Evolutionary conservation across 2,113 vertebrate genomes (phyloP).

Genomic region (Dasyurus viverrinus): DNA sequence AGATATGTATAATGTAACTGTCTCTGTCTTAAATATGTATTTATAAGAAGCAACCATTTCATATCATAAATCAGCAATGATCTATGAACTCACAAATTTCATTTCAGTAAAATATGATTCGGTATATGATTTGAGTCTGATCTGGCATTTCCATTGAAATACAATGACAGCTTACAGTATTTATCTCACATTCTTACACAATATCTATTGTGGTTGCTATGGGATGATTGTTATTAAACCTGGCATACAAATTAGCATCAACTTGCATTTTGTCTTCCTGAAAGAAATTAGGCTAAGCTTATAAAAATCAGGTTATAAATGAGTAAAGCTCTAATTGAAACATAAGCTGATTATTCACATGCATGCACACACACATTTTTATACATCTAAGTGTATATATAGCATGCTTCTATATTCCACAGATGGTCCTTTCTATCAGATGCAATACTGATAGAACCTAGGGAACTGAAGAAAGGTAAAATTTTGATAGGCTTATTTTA

Average conservation of each 20-base stretch:
- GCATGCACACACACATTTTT: background rate
- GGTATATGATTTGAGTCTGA: constrained; percentile 59
- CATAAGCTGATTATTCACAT: background rate
- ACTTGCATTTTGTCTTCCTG: background rate
- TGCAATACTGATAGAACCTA: constrained; percentile 10
- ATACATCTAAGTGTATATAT: background rate
- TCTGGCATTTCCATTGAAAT: constrained; percentile 70
- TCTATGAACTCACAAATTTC: constrained; percentile 69
- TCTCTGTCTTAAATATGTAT: constrained; percentile 61
- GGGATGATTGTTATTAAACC: constrained; percentile 29
- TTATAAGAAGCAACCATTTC: constrained; percentile 56
- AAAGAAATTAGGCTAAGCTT: background rate
- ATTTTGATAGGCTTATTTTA: constrained; percentile 25
- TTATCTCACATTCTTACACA: constrained; percentile 61
- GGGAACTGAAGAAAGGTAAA: background rate
- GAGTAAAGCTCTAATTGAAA: constrained; percentile 32
- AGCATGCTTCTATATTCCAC: background rate
- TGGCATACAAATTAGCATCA: constrained; percentile 56
- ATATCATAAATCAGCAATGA: constrained; percentile 58
- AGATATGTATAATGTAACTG: constrained; percentile 56
- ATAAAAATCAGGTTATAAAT: background rate
- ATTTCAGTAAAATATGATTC: constrained; percentile 64
- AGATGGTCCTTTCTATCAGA: background rate
- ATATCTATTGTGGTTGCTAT: constrained; percentile 48
- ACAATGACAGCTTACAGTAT: constrained; percentile 44